Percentiles rank a stretch among this genome's conserved stretches.
Conservation (phyloP, 1,140 invertebrate species). For the Cotesia chilonis region DNA sequence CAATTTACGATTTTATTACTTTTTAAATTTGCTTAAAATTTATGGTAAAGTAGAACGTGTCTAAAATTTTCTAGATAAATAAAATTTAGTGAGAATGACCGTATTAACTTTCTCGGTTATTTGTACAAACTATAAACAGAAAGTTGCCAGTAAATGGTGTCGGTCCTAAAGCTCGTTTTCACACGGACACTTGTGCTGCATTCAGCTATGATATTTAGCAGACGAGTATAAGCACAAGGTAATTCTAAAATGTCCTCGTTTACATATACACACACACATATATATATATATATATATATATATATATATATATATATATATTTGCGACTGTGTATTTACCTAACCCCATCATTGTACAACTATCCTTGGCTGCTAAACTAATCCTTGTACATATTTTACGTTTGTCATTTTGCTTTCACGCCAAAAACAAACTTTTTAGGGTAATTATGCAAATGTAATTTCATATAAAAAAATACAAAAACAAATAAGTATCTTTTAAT, state of each 20-base stretch:
- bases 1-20: no score
- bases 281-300: conserved; percentile 14
- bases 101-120: conserved; percentile 42
- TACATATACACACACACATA: conserved; percentile 6
- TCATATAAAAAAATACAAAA: not conserved
- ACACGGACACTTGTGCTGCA: conserved; percentile 35
- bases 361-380: conserved; percentile 2
- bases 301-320: conserved; percentile 18
- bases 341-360: not conserved
- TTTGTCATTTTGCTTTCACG: conserved; percentile 15
- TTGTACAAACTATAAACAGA: conserved; percentile 50
- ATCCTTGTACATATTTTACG: conserved; percentile 8
- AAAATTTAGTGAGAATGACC: not conserved
- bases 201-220: conserved; percentile 11
- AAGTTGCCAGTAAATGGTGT: conserved; percentile 49
- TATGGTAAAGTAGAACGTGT: not conserved
- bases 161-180: conserved; percentile 43
- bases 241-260: conserved; percentile 1
- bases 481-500: no score
- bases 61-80: conserved; percentile 1
- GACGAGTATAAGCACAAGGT: not conserved
- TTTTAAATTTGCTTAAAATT: not conserved
- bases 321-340: conserved; percentile 13
- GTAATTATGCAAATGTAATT: not conserved
- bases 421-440: not conserved